phyloP scores from a whole-genome alignment of 2,113 vertebrate species.

The Cercocebus atys region DNA sequence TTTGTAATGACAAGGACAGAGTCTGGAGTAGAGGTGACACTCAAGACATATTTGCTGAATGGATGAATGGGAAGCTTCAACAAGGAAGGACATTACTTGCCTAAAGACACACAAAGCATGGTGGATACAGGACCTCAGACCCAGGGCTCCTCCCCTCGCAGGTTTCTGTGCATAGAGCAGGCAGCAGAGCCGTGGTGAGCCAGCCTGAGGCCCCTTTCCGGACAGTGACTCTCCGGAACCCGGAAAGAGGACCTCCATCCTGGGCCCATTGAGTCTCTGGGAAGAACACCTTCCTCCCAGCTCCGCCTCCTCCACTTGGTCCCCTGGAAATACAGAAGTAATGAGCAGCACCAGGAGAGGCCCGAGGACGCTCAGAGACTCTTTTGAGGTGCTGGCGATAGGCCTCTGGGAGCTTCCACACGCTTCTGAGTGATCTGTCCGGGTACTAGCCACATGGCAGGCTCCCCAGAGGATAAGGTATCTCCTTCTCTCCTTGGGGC shows the following conservation, averaged over 20 bases:
- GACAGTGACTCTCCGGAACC: too few relatives aligned
- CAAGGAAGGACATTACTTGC: neutral
- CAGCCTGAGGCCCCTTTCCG: neutral
- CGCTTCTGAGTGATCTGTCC: neutral
- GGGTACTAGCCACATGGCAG: fast-evolving
- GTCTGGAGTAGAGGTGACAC: neutral
- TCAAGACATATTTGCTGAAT: neutral
- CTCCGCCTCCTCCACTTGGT: neutral
- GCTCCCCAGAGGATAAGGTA: fast-evolving
- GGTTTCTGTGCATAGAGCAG: neutral
- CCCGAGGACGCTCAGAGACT: neutral
- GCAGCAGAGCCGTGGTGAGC: neutral
- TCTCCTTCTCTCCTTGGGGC: neutral
- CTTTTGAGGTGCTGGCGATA: neutral
- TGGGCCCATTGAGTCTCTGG: neutral
- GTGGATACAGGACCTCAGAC: neutral
- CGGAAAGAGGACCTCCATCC: too few relatives aligned
- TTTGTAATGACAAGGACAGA: neutral
- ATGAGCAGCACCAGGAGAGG: neutral
- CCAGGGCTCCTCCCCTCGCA: neutral
- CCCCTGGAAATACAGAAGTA: neutral
- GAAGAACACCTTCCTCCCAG: neutral
- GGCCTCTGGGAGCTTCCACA: too few relatives aligned
- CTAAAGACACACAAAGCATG: neutral
- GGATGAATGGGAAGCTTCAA: neutral